Percentiles rank a stretch among this genome's conserved stretches.
These are phyloP conservation scores for Cichlasoma orientale DNA, from an alignment of 2,797 vertebrate species.

Conservation along the genomic window DNA sequence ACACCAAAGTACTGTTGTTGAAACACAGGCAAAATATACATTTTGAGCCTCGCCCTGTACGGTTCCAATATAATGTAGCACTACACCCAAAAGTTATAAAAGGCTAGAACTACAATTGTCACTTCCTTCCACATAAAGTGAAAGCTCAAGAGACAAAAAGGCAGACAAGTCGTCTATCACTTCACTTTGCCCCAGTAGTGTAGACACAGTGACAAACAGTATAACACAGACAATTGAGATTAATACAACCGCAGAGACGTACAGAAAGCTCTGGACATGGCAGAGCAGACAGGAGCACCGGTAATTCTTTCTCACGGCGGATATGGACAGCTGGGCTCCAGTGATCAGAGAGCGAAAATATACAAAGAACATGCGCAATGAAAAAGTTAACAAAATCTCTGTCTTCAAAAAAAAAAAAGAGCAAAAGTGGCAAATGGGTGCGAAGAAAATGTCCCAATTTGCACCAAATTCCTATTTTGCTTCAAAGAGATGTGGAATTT, in stretches of 20 bases:
- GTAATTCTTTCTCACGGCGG: background rate
- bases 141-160: slow-evolving; percentile 34
- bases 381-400: background rate
- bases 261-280: slow-evolving; percentile 26
- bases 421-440: slow-evolving; percentile 16
- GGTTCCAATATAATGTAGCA: background rate
- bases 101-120: slow-evolving; percentile 36
- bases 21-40: slow-evolving; percentile 26
- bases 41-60: background rate
- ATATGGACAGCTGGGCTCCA: background rate
- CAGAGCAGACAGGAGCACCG: slow-evolving; percentile 23
- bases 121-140: slow-evolving; percentile 23
- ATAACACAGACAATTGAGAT: slow-evolving; percentile 57
- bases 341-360: slow-evolving; percentile 5
- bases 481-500: background rate
- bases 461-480: background rate
- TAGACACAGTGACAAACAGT: slow-evolving; percentile 60
- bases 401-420: background rate
- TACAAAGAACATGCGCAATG: background rate
- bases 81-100: slow-evolving; percentile 32
- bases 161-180: slow-evolving; percentile 47
- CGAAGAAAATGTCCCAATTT: slow-evolving; percentile 11
- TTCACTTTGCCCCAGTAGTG: slow-evolving; percentile 48
- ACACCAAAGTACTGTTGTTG: slow-evolving; percentile 47
- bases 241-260: slow-evolving; percentile 53